Percentiles rank a stretch among this genome's conserved stretches.
These are phyloP conservation scores for Plotosus lineatus DNA, from an alignment of 2,113 vertebrate species.

Conservation along the genomic window DNA sequence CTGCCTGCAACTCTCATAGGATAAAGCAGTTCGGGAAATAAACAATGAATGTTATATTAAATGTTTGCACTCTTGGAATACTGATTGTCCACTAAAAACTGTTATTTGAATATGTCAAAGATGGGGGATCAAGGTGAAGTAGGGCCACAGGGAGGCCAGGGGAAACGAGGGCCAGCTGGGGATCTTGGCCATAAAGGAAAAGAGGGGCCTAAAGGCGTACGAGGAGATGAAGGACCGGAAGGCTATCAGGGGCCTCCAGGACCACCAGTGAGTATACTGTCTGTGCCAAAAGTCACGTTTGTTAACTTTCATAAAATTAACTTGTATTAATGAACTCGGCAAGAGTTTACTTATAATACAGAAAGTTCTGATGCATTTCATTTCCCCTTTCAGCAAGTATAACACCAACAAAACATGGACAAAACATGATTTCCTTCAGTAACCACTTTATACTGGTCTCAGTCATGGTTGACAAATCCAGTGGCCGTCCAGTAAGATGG, in stretches of 20 bases:
- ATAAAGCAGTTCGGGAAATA: no score
- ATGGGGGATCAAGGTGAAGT: constrained; percentile 66
- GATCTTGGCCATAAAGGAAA: constrained; percentile 66
- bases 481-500: neutral
- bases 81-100: neutral
- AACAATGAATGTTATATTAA: neutral
- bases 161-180: constrained; percentile 70
- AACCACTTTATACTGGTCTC: neutral
- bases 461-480: neutral
- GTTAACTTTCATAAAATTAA: no score
- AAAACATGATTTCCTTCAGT: neutral
- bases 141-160: constrained; percentile 66
- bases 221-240: constrained; percentile 67
- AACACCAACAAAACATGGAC: neutral
- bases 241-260: constrained; percentile 70
- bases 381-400: no score
- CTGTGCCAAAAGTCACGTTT: no score
- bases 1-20: no score
- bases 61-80: neutral
- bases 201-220: constrained; percentile 65
- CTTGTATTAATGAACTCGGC: neutral
- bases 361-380: no score
- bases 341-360: neutral
- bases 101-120: constrained; percentile 59
- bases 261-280: constrained; percentile 64